These are phyloP conservation scores for Amniataba percoides DNA, from an alignment of 2,797 vertebrate species.

Conservation along the genomic window DNA sequence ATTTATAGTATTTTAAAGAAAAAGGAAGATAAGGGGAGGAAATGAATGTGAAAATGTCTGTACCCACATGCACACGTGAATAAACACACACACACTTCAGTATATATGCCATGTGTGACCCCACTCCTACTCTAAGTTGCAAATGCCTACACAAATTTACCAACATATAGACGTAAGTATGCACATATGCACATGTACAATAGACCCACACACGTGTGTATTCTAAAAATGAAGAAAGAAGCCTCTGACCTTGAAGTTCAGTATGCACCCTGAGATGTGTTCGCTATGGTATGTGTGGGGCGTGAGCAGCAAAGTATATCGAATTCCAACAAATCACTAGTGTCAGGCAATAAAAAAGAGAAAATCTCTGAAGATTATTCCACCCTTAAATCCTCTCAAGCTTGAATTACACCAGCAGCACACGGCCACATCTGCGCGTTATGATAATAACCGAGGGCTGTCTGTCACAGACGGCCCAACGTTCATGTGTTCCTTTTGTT, in stretches of 20 bases:
- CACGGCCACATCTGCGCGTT: slow-evolving; percentile 33
- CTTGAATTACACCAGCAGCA: slow-evolving; percentile 25
- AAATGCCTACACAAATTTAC: slow-evolving; percentile 11
- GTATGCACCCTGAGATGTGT: not conserved
- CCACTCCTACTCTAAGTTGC: not conserved
- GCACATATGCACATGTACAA: not conserved
- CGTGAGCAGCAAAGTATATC: slow-evolving; percentile 29
- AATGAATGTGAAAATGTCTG: not conserved
- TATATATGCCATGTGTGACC: not conserved
- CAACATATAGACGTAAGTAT: not conserved
- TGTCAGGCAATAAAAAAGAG: slow-evolving; percentile 48
- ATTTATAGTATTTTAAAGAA: not conserved
- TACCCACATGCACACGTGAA: not conserved
- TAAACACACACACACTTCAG: not conserved
- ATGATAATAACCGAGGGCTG: slow-evolving; percentile 38
- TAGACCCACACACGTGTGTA: not conserved
- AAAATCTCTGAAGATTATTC: slow-evolving; percentile 42
- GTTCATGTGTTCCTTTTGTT: slow-evolving; percentile 29
- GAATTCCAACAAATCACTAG: slow-evolving; percentile 51
- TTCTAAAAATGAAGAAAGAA: slow-evolving; percentile 1
- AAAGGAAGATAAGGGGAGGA: not conserved
- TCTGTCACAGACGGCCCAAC: slow-evolving; percentile 20
- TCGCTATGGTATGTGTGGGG: not conserved
- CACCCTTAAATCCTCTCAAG: slow-evolving; percentile 44
- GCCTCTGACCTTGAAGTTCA: slow-evolving; percentile 59